Evolutionary conservation across 2,113 vertebrate species (phyloP), one percentile per base, ranked within the genome.

Genomic region (Poeciliopsis retropinna): DNA sequence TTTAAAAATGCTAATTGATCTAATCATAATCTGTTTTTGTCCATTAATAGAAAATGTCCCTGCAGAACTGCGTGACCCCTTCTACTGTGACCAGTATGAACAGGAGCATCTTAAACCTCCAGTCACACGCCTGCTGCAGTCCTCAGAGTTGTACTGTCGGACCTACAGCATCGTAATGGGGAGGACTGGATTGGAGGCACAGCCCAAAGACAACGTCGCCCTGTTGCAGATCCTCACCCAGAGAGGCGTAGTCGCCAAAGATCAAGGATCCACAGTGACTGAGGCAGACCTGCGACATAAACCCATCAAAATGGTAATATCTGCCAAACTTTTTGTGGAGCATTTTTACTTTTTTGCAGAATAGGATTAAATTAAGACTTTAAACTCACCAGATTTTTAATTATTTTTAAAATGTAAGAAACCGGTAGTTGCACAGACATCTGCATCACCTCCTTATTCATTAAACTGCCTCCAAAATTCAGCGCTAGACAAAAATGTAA

Each of bases 71-170:
- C 94, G 94, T 75, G 95, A 97, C 63, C 96, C 96, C 17, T 97
- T 97, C 93, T 98, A 98, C 91, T 95, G 95, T 0, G 97, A 98
- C 91, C 97, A 98, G 91, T 98, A 98, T 30, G 96, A 97, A 57
- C 97, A 98, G 91, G 97, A 98, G 85, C 97, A 98, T 74, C 94
- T 98, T 75, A 98, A 98, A 91, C 97, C 97, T 0, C 96, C 96
- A 0, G 96, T 97, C 85, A 95, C 95, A 0, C 93, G 94, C 67
- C 94, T 98, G 61, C 93, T 98, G 51, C 94, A 96, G 37, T 97
- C 97, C 0, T 95, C 96, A 0, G 97, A 97, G 81, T 93, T 97
- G 72, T 97, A 97, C 92, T 96, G 95, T 90, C 94, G 95, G 77
- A 94, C 95, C 74, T 97, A 96, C 87, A 89, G 92, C 78, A 94